phyloP scores from a whole-genome alignment of 2,797 vertebrate species.

The Thalassophryne amazonica region DNA sequence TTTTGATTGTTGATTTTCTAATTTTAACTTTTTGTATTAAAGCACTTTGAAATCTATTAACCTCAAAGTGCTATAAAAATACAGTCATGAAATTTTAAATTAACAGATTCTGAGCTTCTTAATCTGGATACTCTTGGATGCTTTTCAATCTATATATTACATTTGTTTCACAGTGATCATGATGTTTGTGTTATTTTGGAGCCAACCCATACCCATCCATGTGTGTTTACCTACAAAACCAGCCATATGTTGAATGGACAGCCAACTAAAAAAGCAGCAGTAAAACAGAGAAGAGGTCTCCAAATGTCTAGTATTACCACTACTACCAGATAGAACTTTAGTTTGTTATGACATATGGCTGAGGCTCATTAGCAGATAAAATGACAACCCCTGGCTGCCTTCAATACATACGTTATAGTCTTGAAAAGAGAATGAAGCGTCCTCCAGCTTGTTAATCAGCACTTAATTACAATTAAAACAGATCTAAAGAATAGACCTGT shows the following conservation, averaged over 20 bases:
- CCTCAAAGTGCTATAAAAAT: too few species aligned
- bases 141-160: neutral
- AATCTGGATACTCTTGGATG: neutral
- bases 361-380: constrained; percentile 70
- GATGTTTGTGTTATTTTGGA: neutral
- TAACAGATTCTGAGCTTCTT: constrained; percentile 1
- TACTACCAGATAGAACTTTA: constrained; percentile 17
- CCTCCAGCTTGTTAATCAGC: constrained; percentile 67
- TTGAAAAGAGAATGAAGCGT: constrained; percentile 61
- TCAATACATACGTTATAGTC: constrained; percentile 63
- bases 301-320: neutral
- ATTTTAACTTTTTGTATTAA: too few species aligned
- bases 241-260: neutral
- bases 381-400: constrained; percentile 66
- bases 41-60: too few species aligned
- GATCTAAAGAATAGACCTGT: constrained; percentile 74
- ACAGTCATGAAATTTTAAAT: neutral
- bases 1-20: too few species aligned
- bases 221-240: constrained; percentile 1
- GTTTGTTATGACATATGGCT: constrained; percentile 65
- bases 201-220: neutral
- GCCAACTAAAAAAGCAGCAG: neutral
- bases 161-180: neutral
- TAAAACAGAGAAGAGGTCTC: constrained; percentile 8
- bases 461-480: constrained; percentile 75